These are phyloP conservation scores for Morone chrysops DNA, from an alignment of 2,113 vertebrate genomes.

Conservation along the genomic window DNA sequence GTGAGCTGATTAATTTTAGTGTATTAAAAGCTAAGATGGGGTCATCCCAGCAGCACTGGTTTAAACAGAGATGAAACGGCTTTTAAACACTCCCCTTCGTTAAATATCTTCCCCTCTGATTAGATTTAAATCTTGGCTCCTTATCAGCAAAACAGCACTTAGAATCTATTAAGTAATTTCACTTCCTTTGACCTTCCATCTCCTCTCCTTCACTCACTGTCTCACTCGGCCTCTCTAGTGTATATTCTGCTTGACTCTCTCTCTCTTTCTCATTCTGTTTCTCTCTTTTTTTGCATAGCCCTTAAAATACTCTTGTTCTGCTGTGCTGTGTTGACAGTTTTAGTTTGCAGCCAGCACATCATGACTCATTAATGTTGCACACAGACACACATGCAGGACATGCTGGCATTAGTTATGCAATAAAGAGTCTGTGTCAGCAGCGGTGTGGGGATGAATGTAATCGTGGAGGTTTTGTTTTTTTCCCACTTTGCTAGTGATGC, in stretches of 20 bases:
- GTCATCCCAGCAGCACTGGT: constrained; percentile 31
- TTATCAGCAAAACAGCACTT: constrained; percentile 68
- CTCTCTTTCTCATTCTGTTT: neutral
- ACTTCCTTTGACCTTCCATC: constrained; percentile 35
- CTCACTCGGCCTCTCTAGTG: constrained; percentile 13
- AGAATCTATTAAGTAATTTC: constrained; percentile 64
- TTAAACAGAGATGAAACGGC: constrained; percentile 51
- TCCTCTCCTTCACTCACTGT: neutral
- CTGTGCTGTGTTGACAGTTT: constrained; percentile 43
- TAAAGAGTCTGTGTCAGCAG: constrained; percentile 41
- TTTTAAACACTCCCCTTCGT: constrained; percentile 65
- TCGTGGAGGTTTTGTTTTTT: constrained; percentile 1
- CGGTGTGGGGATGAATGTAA: constrained; percentile 12
- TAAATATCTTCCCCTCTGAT: constrained; percentile 55
- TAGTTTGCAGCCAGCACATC: constrained; percentile 30
- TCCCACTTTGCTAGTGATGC: neutral
- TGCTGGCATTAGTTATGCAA: constrained; percentile 51
- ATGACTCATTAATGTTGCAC: constrained; percentile 59
- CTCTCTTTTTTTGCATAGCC: constrained; percentile 6
- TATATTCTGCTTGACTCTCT: constrained; percentile 11
- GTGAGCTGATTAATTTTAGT: constrained; percentile 45
- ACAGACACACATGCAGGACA: constrained; percentile 31
- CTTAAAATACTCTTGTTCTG: constrained; percentile 39
- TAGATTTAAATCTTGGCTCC: constrained; percentile 60
- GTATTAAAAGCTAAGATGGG: constrained; percentile 31